Evolutionary conservation across 2,113 vertebrate species (phyloP), one percentile per base, ranked within the genome.

Genomic region (Paracanthobrama guichenoti): DNA sequence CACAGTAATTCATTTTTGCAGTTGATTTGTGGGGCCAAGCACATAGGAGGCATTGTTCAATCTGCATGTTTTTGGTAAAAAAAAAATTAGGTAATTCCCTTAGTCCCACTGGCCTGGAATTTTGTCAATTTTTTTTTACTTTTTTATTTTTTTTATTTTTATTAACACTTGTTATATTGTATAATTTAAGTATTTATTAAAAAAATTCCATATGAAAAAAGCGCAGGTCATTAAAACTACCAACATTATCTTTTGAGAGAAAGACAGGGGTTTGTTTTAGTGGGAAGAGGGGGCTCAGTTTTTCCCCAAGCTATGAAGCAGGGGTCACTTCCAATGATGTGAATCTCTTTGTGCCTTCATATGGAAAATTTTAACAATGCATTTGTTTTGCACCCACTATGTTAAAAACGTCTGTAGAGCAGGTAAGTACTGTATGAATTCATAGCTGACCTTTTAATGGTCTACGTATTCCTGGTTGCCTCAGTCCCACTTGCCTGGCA

Each of bases 281-380:
- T 75, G 46, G 39, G 48, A 16, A 39, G 12, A 48, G 67, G 64
- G 31, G 72, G 90, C 89, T 91, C 79, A 39, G 86, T 91, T 92
- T 89, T 85, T 90, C 90, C 83, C 86, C 87, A 92, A 92, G 86
- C 87, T 55, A 72, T 92, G 66, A 92, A 77, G 81, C 69, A 28
- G 79, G 87, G 85, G 85, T 88, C 86, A 82, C 88, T 91, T 89
- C 88, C 90, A 92, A 91, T 89, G 86, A 86, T 80, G 85, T 80
- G 88, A 92, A 88, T 91, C 85, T 87, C 82, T 87, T 88, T 89
- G 89, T 72, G 57, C 87, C 86, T 88, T 93, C 87, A 92, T 92
- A 90, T 93, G 92, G 90, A 92, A 91, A 88, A 90, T 87, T 91
- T 93, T 91, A 95, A 91, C 91, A 89, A 88, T 90, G 90, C 88